A percentile compares a stretch with the other conserved stretches of the same genome.
Conservation (phyloP, 2,113 vertebrate genomes). For the Electrona antarctica region DNA sequence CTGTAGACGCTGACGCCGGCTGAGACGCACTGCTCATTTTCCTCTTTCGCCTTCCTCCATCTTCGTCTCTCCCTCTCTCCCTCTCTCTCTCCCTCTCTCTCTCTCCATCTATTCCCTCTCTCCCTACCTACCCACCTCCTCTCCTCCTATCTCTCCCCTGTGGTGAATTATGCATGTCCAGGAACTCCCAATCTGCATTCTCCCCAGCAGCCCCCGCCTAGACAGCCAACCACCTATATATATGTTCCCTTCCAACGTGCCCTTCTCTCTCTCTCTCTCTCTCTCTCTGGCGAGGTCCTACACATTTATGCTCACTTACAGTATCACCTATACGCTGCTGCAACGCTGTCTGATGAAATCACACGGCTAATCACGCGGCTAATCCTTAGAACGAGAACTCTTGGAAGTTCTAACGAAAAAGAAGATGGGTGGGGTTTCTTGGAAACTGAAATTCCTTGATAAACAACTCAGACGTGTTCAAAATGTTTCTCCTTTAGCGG, state of each 20-base stretch:
- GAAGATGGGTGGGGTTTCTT: too few species aligned
- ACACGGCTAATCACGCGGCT: too few species aligned
- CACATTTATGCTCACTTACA: slow-evolving; percentile 34
- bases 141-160: slow-evolving; percentile 47
- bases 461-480: too few species aligned
- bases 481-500: too few species aligned
- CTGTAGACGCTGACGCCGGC: slow-evolving; percentile 94
- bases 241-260: background rate
- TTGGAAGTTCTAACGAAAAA: too few species aligned
- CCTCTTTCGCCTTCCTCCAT: slow-evolving; percentile 84
- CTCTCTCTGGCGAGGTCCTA: too few species aligned
- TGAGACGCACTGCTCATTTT: slow-evolving; percentile 95
- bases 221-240: slow-evolving; percentile 62
- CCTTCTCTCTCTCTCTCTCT: too few species aligned
- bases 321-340: slow-evolving; percentile 21
- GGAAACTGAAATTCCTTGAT: too few species aligned
- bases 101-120: background rate
- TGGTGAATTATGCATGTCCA: slow-evolving; percentile 80
- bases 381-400: too few species aligned
- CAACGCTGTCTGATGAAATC: slow-evolving; percentile 22
- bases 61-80: slow-evolving; percentile 59
- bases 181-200: slow-evolving; percentile 77
- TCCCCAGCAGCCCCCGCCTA: slow-evolving; percentile 62
- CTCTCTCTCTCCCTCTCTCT: background rate
- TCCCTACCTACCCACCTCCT: background rate